A percentile compares a stretch with the other conserved stretches of the same genome.
These are phyloP conservation scores for Sparidentex hasta DNA, from an alignment of 2,797 vertebrate genomes.

Conservation along the genomic window DNA sequence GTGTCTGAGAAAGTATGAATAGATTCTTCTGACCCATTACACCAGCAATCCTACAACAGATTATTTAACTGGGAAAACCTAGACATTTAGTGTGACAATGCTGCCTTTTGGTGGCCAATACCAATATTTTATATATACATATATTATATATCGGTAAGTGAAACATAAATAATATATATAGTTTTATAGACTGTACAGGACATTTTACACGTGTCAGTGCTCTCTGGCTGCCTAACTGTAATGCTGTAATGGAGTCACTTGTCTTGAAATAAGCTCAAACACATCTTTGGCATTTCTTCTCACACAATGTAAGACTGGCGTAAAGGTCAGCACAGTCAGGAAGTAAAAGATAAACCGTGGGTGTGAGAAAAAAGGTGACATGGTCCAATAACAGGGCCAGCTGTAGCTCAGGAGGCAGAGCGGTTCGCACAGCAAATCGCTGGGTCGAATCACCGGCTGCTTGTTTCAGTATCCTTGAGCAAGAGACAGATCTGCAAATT, in stretches of 20 bases:
- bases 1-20: neutral
- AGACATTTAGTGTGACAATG: neutral
- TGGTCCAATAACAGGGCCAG: neutral
- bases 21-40: neutral
- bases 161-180: neutral
- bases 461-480: too few relatives aligned
- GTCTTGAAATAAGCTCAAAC: too few relatives aligned
- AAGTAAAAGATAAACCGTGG: neutral
- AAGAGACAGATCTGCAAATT: too few relatives aligned
- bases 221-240: neutral
- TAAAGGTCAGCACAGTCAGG: neutral
- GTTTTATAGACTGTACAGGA: neutral
- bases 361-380: neutral
- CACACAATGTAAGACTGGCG: neutral
- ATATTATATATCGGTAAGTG: too few relatives aligned
- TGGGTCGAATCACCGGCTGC: too few relatives aligned
- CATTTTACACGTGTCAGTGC: neutral
- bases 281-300: too few relatives aligned
- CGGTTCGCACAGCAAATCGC: too few relatives aligned
- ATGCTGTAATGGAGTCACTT: neutral
- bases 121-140: neutral
- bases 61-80: neutral
- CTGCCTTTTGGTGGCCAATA: neutral
- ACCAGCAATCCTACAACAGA: neutral
- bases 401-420: too few relatives aligned